Evolutionary conservation across 2,797 vertebrate species (phyloP).

Genomic region (Rhynchonycteris naso): DNA sequence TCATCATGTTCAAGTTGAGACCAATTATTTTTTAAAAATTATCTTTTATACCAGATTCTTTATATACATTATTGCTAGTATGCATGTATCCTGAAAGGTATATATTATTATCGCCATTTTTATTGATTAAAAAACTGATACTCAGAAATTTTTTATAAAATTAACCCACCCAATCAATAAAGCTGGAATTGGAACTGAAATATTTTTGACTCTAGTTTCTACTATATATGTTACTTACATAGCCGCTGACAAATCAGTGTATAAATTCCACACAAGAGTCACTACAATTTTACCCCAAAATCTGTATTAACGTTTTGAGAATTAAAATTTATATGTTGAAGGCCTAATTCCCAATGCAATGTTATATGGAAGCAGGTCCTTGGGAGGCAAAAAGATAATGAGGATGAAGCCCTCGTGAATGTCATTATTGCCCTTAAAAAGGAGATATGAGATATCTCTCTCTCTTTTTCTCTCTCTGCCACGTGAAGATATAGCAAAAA

Average conservation of each 20-base stretch:
- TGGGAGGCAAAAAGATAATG: neutral
- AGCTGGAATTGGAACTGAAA: neutral
- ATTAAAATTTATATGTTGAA: neutral
- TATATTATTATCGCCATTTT: neutral
- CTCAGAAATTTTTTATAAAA: slow-evolving; percentile 9
- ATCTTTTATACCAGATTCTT: neutral
- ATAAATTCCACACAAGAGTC: neutral
- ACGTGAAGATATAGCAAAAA: neutral
- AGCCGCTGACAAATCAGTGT: neutral
- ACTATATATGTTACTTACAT: neutral
- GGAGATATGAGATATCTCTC: neutral
- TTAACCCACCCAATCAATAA: neutral
- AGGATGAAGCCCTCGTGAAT: neutral
- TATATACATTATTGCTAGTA: neutral
- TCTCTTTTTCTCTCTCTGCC: neutral
- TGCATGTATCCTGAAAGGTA: neutral
- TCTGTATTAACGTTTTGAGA: slow-evolving; percentile 37
- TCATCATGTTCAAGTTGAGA: neutral
- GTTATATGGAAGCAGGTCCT: neutral
- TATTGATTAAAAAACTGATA: neutral
- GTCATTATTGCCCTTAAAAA: neutral
- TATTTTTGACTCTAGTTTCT: neutral
- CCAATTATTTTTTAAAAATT: neutral
- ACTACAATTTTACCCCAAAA: neutral
- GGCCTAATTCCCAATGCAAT: neutral